These are phyloP conservation scores for Dryadula phaetusa DNA, from an alignment of 2,888 invertebrate species.

Conservation along the genomic window DNA sequence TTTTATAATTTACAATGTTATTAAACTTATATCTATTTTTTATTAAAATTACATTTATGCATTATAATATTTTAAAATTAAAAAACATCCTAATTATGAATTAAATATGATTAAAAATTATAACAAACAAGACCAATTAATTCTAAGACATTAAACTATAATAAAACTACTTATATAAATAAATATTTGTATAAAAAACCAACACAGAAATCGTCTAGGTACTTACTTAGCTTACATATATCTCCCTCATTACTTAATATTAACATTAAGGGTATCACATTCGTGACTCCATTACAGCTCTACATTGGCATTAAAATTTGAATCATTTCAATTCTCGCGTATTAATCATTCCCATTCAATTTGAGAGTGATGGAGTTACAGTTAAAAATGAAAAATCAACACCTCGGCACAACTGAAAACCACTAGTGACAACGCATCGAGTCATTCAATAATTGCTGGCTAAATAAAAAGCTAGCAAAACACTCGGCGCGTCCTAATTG, in stretches of 20 bases:
- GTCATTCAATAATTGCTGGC: slow-evolving; percentile 80
- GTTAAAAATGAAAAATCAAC: slow-evolving; percentile 55
- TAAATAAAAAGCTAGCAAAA: slow-evolving; percentile 82
- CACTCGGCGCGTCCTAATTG: slow-evolving; percentile 78
- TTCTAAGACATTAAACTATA: not conserved
- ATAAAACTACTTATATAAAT: no score
- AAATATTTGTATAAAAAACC: not conserved
- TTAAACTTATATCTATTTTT: no score
- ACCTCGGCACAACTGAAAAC: slow-evolving; percentile 60
- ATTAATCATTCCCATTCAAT: slow-evolving; percentile 42
- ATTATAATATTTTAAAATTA: no score
- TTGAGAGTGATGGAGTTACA: slow-evolving; percentile 49
- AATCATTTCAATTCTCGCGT: slow-evolving; percentile 17
- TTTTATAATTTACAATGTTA: not conserved
- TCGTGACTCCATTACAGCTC: slow-evolving; percentile 4
- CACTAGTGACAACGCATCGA: slow-evolving; percentile 69
- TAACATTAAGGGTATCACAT: slow-evolving; percentile 3
- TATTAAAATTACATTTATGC: no score
- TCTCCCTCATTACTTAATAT: slow-evolving; percentile 10
- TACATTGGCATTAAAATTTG: slow-evolving; percentile 18
- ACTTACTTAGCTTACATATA: not conserved
- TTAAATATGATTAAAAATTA: no score
- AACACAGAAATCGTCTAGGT: not conserved
- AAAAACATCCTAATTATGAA: no score
- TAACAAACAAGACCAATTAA: no score